Evolutionary conservation across 2,888 invertebrate genomes (phyloP), one percentile per base, ranked within the genome.

Genomic region (Gnatocerus cornutus): DNA sequence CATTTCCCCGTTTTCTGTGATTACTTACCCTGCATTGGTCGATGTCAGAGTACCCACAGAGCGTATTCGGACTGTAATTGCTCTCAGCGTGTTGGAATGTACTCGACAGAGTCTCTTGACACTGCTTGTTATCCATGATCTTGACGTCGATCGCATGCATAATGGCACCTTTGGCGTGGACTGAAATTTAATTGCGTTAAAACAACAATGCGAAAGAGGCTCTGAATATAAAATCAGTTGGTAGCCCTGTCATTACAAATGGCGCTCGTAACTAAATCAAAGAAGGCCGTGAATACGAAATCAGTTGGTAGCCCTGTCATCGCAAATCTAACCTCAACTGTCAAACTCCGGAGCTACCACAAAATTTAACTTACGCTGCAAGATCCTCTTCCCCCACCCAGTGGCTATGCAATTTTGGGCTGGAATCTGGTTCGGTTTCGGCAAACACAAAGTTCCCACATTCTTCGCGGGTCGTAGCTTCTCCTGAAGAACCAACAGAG

Each of bases 351-450:
- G n/a, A n/a, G n/a, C n/a, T n/a, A n/a, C n/a, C n/a, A n/a, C n/a
- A n/a, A n/a, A n/a, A n/a, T n/a, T n/a, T n/a, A 48, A 81, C 88
- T 88, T 86, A 95, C 94, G 89, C 89, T 91, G 90, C 55, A 95
- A 82, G 3, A 93, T 91, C 73, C 89, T 87, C 82, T 94, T 93
- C 74, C 94, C 94, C 94, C 94, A 95, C 53, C 95, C 95, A 58
- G 94, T 93, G 0, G 92, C 90, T 4, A 93, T 89, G 74, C 95
- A 95, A 56, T 89, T 89, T 70, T 78, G 77, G 68, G 90, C 89
- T 67, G 88, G 87, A 0, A 89, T 89, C 71, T 91, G 90, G 56
- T 88, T 78, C 0, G 86, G 86, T 3, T 86, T 81, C 0, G 89
- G 89, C 46, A 94, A 84, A 79, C 95, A 95, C 43, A 95, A 90